Base-by-base conservation (phyloP, 2,888 invertebrate genomes). In the Aphidius colemani region DNA sequence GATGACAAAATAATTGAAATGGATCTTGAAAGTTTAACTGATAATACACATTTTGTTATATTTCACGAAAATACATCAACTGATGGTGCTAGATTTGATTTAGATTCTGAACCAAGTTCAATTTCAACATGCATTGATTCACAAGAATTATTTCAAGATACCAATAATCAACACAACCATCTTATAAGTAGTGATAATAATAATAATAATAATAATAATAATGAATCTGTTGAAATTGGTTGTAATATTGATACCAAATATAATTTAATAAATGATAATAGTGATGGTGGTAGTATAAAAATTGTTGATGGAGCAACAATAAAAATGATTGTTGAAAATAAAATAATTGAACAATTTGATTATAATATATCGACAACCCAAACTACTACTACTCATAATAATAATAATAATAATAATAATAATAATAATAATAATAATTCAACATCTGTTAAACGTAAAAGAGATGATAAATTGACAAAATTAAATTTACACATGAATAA, bases 21-120 rank as follows among this genome's bases (percentile, higher is more conserved):
- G 72, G 79, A 80, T 76, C 65, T 80, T 44, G 80, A 78, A 61
- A 71, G 70, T 63, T 69, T 80, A 51, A 73, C 77, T 8, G 75
- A 76, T 6, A 79, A 81, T 62, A 74, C 79, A 1, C 75, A 79
- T 64, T 71, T 79, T 57, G 68, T 79, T 44, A 77, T 79, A 70
- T 79, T 79, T 67, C 78, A 78, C 9, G 80, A 81, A 5, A 79
- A 81, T 57, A 72, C 78, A 8, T 69, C 79, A 59, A 75, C 77
- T 61, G 75, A 77, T 61, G 73, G 70, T 40, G 74, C 73, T 55
- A 76, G 74, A 68, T 70, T 79, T 64, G 79, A 80, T 56, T 74
- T 80, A 44, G 76, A 75, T 58, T 72, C 74, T n/a, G n/a, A n/a
- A n/a, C n/a, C n/a, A n/a, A n/a, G n/a, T n/a, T n/a, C n/a, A n/a